These are phyloP conservation scores for Spheniscus humboldti DNA, from an alignment of 2,797 vertebrate genomes.

Conservation along the genomic window DNA sequence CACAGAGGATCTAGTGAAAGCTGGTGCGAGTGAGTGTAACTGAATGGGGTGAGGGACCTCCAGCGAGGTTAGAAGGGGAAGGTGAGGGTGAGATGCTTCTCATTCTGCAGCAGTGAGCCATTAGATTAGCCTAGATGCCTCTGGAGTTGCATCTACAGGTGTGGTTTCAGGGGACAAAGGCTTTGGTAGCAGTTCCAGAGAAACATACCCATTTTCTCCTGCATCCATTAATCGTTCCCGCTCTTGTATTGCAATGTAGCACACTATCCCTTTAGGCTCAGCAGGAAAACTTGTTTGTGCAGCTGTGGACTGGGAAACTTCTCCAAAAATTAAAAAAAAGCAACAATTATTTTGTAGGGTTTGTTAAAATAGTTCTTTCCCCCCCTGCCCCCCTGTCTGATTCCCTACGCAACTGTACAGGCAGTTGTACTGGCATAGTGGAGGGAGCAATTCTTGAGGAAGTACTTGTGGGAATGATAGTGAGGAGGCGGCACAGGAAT, in stretches of 20 bases:
- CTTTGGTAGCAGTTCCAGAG: neutral
- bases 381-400: fast-evolving
- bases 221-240: fast-evolving
- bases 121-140: neutral
- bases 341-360: neutral
- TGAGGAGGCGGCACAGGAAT: neutral
- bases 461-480: neutral
- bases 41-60: neutral
- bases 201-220: neutral
- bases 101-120: neutral
- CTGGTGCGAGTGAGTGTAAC: fast-evolving
- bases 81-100: neutral
- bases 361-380: neutral
- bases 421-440: neutral
- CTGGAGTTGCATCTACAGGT: neutral
- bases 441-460: neutral
- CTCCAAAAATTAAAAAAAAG: neutral
- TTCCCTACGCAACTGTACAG: neutral
- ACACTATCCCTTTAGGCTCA: neutral
- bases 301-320: neutral
- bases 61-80: neutral
- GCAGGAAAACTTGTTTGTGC: neutral
- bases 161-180: neutral
- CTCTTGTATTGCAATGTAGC: neutral
- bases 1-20: neutral